These are phyloP conservation scores for Endotricha flammealis DNA, from an alignment of 2,888 invertebrate species.

Conservation along the genomic window DNA sequence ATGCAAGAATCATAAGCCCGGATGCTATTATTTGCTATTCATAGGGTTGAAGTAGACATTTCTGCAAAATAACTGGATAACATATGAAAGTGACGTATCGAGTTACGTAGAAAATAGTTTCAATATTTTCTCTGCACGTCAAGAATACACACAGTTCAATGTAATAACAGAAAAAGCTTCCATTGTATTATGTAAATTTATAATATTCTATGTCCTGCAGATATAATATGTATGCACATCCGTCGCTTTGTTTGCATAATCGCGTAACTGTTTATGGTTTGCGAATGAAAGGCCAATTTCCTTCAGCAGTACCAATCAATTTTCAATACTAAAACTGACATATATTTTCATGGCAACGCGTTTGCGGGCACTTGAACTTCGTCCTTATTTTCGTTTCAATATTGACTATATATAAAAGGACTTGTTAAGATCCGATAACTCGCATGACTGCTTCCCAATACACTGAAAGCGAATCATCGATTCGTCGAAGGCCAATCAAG, in stretches of 20 bases:
- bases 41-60: no score
- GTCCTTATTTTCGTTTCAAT: neutral
- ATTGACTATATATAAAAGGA: constrained; percentile 11
- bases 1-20: no score
- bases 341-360: no score
- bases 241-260: constrained; percentile 5
- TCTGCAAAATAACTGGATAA: no score
- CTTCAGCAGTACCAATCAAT: constrained; percentile 4
- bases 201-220: neutral
- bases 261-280: constrained; percentile 6
- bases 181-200: neutral
- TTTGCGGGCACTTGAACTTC: neutral
- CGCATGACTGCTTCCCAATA: constrained; percentile 24
- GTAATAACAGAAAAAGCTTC: no score
- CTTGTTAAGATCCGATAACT: constrained; percentile 25
- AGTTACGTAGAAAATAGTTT: no score
- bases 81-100: no score
- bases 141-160: no score
- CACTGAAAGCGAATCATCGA: constrained; percentile 32
- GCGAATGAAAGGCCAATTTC: constrained; percentile 9
- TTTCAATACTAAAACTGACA: no score
- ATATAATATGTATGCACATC: constrained; percentile 1
- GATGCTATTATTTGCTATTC: no score
- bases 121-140: no score
- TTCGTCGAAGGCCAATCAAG: constrained; percentile 45